Conservation (phyloP, 2,888 invertebrate species). For the Ferrisia virgata region DNA sequence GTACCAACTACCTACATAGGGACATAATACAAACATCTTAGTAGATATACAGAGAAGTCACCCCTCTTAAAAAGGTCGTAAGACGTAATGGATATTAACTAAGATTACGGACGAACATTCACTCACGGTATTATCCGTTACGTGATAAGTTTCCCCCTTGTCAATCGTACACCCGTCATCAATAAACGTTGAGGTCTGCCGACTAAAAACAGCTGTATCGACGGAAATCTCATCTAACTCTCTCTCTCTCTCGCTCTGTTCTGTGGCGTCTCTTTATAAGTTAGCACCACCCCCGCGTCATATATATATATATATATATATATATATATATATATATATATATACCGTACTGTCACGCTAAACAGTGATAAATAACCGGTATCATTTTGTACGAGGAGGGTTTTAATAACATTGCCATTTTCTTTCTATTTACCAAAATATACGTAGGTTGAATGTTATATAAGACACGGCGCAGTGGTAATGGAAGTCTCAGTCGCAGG, state of each 20-base stretch:
- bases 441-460: too few relatives aligned
- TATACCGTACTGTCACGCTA: background rate
- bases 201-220: slow-evolving; percentile 24
- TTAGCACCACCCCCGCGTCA: background rate
- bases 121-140: slow-evolving; percentile 32
- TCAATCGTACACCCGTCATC: slow-evolving; percentile 26
- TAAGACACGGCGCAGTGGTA: too few relatives aligned
- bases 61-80: slow-evolving; percentile 30
- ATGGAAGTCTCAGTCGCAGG: too few relatives aligned
- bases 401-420: slow-evolving; percentile 39
- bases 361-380: slow-evolving; percentile 37
- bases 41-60: slow-evolving; percentile 12
- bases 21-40: slow-evolving; percentile 21
- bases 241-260: background rate
- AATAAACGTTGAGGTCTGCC: slow-evolving; percentile 29
- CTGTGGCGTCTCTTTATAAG: too few relatives aligned
- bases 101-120: slow-evolving; percentile 40
- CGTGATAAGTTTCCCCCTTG: slow-evolving; percentile 4
- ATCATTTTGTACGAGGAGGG: slow-evolving; percentile 24
- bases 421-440: slow-evolving; percentile 26
- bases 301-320: too few relatives aligned
- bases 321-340: too few relatives aligned
- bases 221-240: background rate
- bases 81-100: slow-evolving; percentile 44
- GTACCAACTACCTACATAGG: background rate